A percentile compares a stretch with the other conserved stretches of the same genome.
Evolutionary conservation across 2,797 vertebrate genomes (phyloP).

Genomic region (Thalassophryne amazonica): DNA sequence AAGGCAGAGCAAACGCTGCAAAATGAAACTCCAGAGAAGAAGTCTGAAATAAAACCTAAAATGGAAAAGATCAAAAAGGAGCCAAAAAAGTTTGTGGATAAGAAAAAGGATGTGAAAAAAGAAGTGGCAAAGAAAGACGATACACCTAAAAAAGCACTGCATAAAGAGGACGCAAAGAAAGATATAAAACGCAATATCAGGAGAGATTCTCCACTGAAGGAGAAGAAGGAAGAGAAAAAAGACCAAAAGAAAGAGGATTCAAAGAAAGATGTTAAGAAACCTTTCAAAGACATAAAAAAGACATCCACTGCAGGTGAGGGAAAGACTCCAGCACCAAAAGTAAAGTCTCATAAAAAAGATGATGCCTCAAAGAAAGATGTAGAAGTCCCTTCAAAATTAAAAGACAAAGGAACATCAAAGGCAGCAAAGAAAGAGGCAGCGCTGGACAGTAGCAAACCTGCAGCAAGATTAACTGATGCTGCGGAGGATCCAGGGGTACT

Average conservation of each 20-base stretch:
- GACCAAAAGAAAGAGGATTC: conserved; percentile 84
- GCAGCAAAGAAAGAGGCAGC: conserved; percentile 81
- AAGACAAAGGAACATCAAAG: conserved; percentile 90
- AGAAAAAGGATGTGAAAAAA: conserved; percentile 88
- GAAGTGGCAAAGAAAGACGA: conserved; percentile 85
- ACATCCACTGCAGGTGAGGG: conserved; percentile 67
- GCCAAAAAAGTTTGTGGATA: conserved; percentile 82
- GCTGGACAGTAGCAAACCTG: conserved; percentile 29
- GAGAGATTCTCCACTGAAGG: conserved; percentile 85
- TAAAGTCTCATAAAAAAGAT: conserved; percentile 88
- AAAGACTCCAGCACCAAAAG: conserved; percentile 83
- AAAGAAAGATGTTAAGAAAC: conserved; percentile 87
- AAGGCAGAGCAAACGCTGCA: conserved; percentile 80
- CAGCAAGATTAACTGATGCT: conserved; percentile 26
- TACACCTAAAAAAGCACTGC: conserved; percentile 80
- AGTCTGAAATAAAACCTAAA: conserved; percentile 85
- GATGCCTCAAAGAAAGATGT: conserved; percentile 83
- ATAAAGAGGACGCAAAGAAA: conserved; percentile 86
- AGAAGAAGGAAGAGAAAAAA: conserved; percentile 82
- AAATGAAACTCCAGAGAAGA: conserved; percentile 81
- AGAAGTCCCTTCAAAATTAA: conserved; percentile 78
- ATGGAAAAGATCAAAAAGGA: conserved; percentile 86
- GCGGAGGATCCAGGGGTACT: conserved; percentile 79
- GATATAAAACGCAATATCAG: conserved; percentile 84
- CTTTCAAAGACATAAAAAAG: conserved; percentile 87